Base-by-base conservation (phyloP, 2,888 invertebrate species). In the Aspidiotus destructor region DNA sequence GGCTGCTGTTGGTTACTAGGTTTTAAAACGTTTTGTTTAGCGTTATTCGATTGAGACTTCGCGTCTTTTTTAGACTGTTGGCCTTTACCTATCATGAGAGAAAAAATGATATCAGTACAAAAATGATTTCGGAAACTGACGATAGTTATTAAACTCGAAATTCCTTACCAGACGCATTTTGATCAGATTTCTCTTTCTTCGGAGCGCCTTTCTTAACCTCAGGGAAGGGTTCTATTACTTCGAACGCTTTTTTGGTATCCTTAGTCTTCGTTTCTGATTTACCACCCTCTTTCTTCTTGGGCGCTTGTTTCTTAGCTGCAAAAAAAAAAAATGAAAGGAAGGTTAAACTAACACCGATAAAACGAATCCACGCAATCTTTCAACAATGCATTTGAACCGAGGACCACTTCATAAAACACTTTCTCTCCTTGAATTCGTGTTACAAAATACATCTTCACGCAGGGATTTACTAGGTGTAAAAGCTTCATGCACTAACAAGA, bases 191-290 rank as follows among this genome's bases (percentile, higher is more conserved):
- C 58, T 57, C 58, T 60, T 60, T 42, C 9, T 57, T 48, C 44
- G 58, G 67, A 10, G 16, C 28, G 13, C 17, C 16, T 58, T 67
- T 67, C 44, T 67, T 67, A 11, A 67, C 67, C 8, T 57, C 58
- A 15, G 57, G 67, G 52, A 67, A 67, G 13, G 67, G 67, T 60
- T 67, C 67, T 28, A 67, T 67, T 2, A 67, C 67, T 67, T 67
- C 67, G 60, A 67, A 67, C 13, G 44, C 67, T 67, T 67, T 67
- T 40, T 67, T 67, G 13, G 44, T 58, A 9, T 67, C 67, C 58
- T 67, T 67, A 8, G 60, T 3, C 60, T 67, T 67, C 7, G 58
- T 58, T 58, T 67, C 67, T 42, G 67, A 44, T 44, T 67, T 67
- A n/a, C 48, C 60, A n/a, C 60, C 55, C 44, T 65, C 58, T 57